Percentiles rank a stretch among this genome's conserved stretches.
Evolutionary conservation across 2,797 vertebrate species (phyloP).

Genomic region (Myotis planiceps): DNA sequence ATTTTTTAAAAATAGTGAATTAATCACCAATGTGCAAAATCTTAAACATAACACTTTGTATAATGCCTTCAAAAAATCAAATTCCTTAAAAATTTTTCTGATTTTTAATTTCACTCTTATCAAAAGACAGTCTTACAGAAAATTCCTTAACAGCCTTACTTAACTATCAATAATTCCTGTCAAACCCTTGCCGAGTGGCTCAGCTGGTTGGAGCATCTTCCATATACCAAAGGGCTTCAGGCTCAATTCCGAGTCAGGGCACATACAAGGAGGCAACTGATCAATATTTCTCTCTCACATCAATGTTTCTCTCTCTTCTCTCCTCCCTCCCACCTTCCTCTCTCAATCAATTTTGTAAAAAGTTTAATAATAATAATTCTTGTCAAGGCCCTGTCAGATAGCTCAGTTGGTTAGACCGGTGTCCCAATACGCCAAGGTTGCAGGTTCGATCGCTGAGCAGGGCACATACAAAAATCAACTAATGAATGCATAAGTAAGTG

Average conservation of each 20-base stretch:
- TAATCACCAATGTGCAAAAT: slow-evolving; percentile 19
- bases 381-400: neutral
- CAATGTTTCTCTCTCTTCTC: neutral
- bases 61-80: slow-evolving; percentile 39
- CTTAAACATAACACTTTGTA: slow-evolving; percentile 15
- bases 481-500: neutral
- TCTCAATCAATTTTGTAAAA: neutral
- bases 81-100: neutral
- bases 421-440: neutral
- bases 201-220: neutral
- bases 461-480: neutral
- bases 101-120: slow-evolving; percentile 37
- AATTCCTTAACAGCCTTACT: slow-evolving; percentile 28
- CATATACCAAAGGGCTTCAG: neutral
- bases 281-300: neutral
- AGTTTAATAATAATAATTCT: neutral
- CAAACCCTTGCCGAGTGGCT: neutral
- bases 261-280: neutral
- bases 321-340: neutral
- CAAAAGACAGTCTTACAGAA: neutral
- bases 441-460: neutral
- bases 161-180: slow-evolving; percentile 22
- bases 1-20: neutral
- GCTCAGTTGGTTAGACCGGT: neutral
- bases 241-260: neutral